Evolutionary conservation across 2,113 vertebrate species (phyloP), one percentile per base, ranked within the genome.

Genomic region (Pelecanus crispus): DNA sequence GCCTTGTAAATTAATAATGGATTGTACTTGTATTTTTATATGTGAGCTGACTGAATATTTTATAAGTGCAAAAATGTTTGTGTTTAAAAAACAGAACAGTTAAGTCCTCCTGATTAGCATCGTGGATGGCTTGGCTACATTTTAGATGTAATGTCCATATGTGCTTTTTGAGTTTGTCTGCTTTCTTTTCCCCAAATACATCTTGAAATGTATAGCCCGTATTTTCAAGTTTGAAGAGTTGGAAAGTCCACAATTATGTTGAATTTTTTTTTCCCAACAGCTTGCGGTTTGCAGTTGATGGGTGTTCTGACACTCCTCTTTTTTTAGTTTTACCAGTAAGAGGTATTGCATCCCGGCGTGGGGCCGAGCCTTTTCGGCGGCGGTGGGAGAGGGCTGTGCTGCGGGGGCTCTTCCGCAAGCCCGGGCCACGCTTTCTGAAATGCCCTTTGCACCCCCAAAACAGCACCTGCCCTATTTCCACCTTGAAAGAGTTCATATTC

Each of bases 1-100:
- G 58, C 70, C 72, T 90, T 88, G 62, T 93, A 89, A 91, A 96
- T 96, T 92, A 96, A 96, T 97, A 95, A 97, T 96, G 92, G 80
- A 3, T 74, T 84, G 11, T 55, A 34, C 61, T 95, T 94, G 81
- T 87, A 52, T 94, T 94, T 89, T 94, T 88, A 8, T 67, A 45
- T 92, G 75, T 45, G 67, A 96, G 79, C 70, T 82, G 82, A 74
- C 63, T 96, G 85, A 96, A 97, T 94, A 87, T 96, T 97, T 94
- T 66, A 93, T 95, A 73, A 94, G 74, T 79, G 73, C 81, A 92
- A 96, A 97, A 95, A 82, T 89, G 59, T 80, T 95, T 92, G 86
- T 94, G 71, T 81, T 96, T 66, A 42, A 90, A 61, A 82, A 71
- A 82, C 63, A 62, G 61, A 44, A 29, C 1, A 1, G 21, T 78